phyloP scores from a whole-genome alignment of 64 coral and sea anemone species.

The Acropora yongei region DNA sequence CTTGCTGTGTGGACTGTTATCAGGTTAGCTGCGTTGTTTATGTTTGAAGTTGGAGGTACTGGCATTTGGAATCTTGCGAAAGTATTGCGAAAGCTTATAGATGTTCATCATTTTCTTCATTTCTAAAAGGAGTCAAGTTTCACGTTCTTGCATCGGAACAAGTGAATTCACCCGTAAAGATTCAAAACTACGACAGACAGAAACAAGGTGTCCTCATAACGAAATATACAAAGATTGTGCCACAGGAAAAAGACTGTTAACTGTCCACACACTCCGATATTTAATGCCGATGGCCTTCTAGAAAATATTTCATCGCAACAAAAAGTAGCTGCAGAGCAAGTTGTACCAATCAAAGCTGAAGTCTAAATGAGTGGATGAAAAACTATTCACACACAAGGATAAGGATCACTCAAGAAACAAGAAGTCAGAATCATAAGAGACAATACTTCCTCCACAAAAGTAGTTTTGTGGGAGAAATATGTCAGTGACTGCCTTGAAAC shows the following conservation, averaged over 20 bases:
- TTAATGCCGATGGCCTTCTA: neutral
- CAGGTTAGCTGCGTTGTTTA: too few relatives aligned
- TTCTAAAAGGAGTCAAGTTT: too few relatives aligned
- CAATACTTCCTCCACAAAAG: slow-evolving; percentile 27
- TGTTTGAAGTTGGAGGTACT: too few relatives aligned
- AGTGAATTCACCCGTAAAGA: neutral
- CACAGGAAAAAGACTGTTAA: neutral
- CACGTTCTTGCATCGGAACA: neutral
- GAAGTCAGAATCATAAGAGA: slow-evolving; percentile 32
- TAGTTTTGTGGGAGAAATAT: slow-evolving; percentile 14
- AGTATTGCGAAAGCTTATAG: too few relatives aligned
- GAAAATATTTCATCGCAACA: neutral
- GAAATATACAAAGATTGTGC: neutral
- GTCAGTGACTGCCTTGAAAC: neutral
- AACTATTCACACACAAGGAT: neutral
- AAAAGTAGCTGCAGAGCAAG: slow-evolving; percentile 27
- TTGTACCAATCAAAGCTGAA: slow-evolving; percentile 31
- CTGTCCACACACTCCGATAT: neutral
- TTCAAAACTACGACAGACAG: neutral
- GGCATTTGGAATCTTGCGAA: too few relatives aligned
- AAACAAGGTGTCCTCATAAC: neutral
- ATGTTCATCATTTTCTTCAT: too few relatives aligned
- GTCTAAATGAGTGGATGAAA: slow-evolving; percentile 24
- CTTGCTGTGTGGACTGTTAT: too few relatives aligned
- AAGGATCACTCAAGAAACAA: slow-evolving; percentile 15